Evolutionary conservation across 2,888 invertebrate species (phyloP).

Genomic region (Drosophila paucipuncta): DNA sequence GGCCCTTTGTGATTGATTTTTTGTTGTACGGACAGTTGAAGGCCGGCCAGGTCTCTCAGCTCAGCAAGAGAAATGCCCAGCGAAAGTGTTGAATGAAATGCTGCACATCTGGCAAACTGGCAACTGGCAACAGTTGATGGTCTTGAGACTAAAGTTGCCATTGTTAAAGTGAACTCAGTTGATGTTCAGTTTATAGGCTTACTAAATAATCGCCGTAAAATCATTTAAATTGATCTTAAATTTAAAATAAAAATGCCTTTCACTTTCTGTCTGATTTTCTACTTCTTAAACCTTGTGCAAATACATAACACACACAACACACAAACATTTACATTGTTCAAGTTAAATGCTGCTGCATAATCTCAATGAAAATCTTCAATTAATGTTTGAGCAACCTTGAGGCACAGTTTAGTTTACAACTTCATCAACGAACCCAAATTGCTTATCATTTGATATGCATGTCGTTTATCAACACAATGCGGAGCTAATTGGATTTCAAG

Average conservation of each 20-base stretch:
- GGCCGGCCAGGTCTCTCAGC: conserved; percentile 22
- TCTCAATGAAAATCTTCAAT: background rate
- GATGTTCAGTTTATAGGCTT: background rate
- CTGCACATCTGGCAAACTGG: conserved; percentile 36
- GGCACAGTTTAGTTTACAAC: background rate
- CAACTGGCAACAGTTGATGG: conserved; percentile 45
- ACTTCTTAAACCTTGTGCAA: background rate
- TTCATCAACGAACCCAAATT: background rate
- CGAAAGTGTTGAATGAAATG: conserved; percentile 53
- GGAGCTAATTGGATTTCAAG: conserved; percentile 44
- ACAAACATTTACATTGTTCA: too few species aligned
- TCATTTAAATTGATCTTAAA: background rate
- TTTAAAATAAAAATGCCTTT: background rate
- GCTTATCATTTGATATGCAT: background rate
- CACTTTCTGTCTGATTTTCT: background rate
- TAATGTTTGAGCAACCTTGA: conserved; percentile 8
- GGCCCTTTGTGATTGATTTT: conserved; percentile 59
- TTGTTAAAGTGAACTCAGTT: background rate
- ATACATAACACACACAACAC: background rate
- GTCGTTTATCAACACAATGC: conserved; percentile 27
- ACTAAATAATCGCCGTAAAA: background rate
- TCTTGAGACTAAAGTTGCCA: background rate
- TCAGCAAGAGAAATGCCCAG: conserved; percentile 27
- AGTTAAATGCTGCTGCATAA: background rate
- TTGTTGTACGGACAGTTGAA: conserved; percentile 24